Percentiles rank a stretch among this genome's conserved stretches.
Evolutionary conservation across 2,888 invertebrate genomes (phyloP).

Genomic region (Rutpela maculata): DNA sequence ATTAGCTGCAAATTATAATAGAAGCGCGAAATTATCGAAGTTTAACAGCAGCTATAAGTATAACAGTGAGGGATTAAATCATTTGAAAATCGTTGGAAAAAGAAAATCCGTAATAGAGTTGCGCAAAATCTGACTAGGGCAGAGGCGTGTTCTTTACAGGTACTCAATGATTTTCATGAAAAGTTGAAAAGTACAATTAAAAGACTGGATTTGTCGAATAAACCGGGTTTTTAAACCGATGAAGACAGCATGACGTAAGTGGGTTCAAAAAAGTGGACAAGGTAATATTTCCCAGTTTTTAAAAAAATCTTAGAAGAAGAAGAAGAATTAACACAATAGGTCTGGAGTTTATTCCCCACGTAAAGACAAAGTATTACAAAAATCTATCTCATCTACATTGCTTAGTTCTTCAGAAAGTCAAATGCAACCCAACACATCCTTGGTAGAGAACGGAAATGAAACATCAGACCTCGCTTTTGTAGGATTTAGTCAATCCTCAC

Average conservation of each 20-base stretch:
- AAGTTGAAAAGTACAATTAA: no score
- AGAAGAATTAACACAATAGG: background rate
- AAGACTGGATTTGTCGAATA: no score
- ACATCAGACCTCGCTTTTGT: background rate
- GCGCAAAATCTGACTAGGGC: no score
- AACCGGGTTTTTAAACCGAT: background rate
- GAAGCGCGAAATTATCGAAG: no score
- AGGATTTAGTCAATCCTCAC: background rate
- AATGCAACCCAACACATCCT: background rate
- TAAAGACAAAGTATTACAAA: background rate
- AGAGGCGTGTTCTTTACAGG: no score
- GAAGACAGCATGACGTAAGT: background rate
- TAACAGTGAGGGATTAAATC: no score
- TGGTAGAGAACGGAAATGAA: background rate
- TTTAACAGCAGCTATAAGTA: no score
- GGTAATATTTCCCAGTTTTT: background rate
- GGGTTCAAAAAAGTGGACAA: constrained; percentile 2
- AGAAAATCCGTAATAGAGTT: no score
- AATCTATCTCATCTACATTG: background rate
- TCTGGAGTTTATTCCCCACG: background rate
- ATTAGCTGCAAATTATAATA: no score
- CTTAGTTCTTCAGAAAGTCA: background rate
- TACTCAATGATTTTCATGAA: no score
- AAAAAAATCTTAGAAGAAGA: background rate
- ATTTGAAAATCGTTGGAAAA: no score